Conservation (phyloP, 1,140 invertebrate genomes). For the Campoletis sonorensis region DNA sequence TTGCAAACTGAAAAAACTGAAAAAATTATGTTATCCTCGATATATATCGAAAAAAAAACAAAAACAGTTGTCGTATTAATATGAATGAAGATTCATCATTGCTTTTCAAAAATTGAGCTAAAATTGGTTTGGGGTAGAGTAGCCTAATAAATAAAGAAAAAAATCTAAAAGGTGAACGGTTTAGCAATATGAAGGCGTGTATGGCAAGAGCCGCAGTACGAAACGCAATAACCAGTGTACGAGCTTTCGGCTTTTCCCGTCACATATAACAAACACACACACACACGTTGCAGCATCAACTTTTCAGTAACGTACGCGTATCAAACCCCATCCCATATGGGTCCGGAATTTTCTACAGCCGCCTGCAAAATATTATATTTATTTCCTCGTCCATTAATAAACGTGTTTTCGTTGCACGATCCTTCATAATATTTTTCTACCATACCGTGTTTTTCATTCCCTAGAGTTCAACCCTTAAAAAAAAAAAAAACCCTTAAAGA, state of each 20-base stretch:
- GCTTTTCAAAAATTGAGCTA: no score
- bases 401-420: background rate
- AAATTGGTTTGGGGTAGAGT: no score
- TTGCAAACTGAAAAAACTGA: no score
- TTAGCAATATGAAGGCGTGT: background rate
- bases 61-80: no score
- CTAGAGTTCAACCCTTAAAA: no score
- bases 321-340: background rate
- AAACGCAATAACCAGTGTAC: constrained; percentile 34
- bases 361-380: background rate
- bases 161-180: background rate
- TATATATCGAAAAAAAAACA: no score
- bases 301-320: background rate
- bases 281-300: constrained; percentile 5
- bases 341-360: background rate
- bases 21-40: no score
- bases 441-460: background rate
- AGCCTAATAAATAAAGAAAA: background rate
- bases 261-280: background rate
- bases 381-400: constrained; percentile 23
- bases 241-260: background rate
- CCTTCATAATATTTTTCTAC: background rate
- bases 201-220: background rate
- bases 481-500: no score
- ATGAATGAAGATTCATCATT: no score